Percentiles rank a stretch among this genome's conserved stretches.
Conservation (phyloP, 2,888 invertebrate species). For the Artemia sp. region DNA sequence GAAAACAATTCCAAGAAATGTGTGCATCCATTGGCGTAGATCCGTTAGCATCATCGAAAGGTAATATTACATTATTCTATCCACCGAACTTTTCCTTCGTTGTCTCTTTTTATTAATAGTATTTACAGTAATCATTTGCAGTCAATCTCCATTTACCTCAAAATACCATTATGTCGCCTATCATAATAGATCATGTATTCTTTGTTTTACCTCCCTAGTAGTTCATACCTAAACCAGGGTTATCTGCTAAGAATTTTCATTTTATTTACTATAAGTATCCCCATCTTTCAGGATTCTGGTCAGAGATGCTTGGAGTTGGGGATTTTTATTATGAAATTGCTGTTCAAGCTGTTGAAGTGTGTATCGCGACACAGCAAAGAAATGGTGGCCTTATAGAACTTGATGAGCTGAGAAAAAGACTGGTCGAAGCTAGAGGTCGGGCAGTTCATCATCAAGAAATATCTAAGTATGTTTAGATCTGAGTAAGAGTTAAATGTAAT, state of each 20-base stretch:
- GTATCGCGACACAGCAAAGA: conserved; percentile 78
- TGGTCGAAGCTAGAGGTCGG: conserved; percentile 59
- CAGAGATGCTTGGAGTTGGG: conserved; percentile 83
- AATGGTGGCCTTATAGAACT: conserved; percentile 78
- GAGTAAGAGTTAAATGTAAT: not conserved
- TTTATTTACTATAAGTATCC: no score
- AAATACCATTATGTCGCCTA: not conserved
- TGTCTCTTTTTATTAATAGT: not conserved
- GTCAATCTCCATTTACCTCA: not conserved
- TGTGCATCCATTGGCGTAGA: conserved; percentile 97
- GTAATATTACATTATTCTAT: conserved; percentile 22
- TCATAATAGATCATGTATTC: not conserved
- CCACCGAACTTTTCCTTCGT: not conserved
- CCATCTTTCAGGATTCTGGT: conserved; percentile 62
- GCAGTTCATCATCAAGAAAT: conserved; percentile 65
- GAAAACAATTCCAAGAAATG: conserved; percentile 96
- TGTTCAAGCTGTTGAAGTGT: conserved; percentile 95
- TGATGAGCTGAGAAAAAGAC: conserved; percentile 53
- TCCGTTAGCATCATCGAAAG: conserved; percentile 84
- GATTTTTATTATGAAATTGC: conserved; percentile 97
- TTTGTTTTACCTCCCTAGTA: not conserved
- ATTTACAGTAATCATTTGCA: conserved; percentile 1
- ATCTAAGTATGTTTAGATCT: conserved; percentile 33
- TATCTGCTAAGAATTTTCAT: no score
- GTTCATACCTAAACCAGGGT: no score